These are phyloP conservation scores for Bombyx mandarina DNA, from an alignment of 1,140 invertebrate species.

Conservation along the genomic window DNA sequence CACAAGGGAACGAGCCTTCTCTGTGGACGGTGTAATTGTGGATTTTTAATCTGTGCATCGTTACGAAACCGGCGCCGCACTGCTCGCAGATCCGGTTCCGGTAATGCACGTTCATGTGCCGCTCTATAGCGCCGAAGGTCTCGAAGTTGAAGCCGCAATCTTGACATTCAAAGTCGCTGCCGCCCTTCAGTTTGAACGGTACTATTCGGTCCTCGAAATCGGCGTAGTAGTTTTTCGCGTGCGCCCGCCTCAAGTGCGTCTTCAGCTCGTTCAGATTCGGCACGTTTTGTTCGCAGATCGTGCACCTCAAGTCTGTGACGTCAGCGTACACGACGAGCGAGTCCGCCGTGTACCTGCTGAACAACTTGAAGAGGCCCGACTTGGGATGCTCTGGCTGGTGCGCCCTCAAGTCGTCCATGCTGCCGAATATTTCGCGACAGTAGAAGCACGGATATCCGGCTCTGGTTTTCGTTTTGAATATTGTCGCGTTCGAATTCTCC, in stretches of 20 bases:
- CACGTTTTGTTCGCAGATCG: slow-evolving; percentile 21
- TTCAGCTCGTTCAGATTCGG: slow-evolving; percentile 31
- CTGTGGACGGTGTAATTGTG: slow-evolving; percentile 27
- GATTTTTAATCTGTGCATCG: slow-evolving; percentile 28
- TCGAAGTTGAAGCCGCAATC: slow-evolving; percentile 30
- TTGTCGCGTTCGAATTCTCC: slow-evolving; percentile 39
- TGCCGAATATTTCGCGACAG: slow-evolving; percentile 15
- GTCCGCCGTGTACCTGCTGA: slow-evolving; percentile 22
- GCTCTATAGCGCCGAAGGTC: slow-evolving; percentile 32
- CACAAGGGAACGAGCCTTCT: slow-evolving; percentile 20
- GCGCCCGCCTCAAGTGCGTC: slow-evolving; percentile 22
- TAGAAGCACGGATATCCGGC: slow-evolving; percentile 30
- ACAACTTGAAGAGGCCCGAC: slow-evolving; percentile 20
- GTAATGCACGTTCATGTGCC: slow-evolving; percentile 48
- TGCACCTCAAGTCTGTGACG: slow-evolving; percentile 32
- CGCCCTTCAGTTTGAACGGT: slow-evolving; percentile 25
- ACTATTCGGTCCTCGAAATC: slow-evolving; percentile 30
- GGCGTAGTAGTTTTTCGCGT: slow-evolving; percentile 26
- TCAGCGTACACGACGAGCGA: slow-evolving; percentile 29
- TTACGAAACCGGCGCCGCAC: slow-evolving; percentile 37
- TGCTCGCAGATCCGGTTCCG: slow-evolving; percentile 40
- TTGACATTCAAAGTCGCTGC: slow-evolving; percentile 28
- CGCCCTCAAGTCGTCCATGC: slow-evolving; percentile 16
- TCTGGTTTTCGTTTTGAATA: slow-evolving; percentile 43
- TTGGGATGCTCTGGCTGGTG: slow-evolving; percentile 28